Evolutionary conservation across 2,113 vertebrate genomes (phyloP).

Genomic region (Erythrocercus mccallii): DNA sequence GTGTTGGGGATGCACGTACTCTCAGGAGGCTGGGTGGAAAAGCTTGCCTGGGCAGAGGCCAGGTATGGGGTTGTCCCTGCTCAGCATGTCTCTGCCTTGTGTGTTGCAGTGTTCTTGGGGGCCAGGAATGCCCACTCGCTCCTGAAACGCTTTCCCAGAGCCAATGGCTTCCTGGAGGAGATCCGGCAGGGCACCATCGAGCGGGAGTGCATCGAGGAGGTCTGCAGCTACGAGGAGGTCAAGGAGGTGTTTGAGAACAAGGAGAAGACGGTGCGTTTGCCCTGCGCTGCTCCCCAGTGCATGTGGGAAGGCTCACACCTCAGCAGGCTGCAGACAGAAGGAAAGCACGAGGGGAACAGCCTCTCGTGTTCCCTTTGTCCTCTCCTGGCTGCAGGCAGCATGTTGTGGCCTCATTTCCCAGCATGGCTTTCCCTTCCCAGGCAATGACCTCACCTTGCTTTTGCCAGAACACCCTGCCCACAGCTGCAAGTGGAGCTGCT

Average conservation of each 20-base stretch:
- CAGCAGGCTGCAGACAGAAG: background rate
- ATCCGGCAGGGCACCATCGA: conserved; percentile 84
- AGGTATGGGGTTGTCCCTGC: background rate
- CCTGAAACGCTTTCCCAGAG: conserved; percentile 82
- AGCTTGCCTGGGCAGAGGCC: background rate
- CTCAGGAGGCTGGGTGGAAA: background rate
- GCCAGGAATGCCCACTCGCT: conserved; percentile 79
- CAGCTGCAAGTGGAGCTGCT: background rate
- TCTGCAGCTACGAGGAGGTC: conserved; percentile 89
- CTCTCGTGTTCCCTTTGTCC: background rate
- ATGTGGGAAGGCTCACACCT: background rate
- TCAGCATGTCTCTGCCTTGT: conserved; percentile 21
- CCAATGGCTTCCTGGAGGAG: conserved; percentile 86
- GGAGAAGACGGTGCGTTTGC: conserved; percentile 79
- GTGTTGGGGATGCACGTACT: background rate
- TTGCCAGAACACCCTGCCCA: background rate
- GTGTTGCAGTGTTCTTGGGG: conserved; percentile 79
- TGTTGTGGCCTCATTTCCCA: background rate
- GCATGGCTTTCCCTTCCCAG: background rate
- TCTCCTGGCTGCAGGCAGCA: background rate
- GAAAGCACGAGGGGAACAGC: background rate
- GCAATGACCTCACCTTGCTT: background rate
- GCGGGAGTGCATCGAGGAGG: conserved; percentile 84
- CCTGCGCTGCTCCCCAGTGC: background rate
- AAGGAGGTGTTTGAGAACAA: conserved; percentile 89